A percentile compares a stretch with the other conserved stretches of the same genome.
Evolutionary conservation across 2,888 invertebrate species (phyloP).

Genomic region (Thumatha senex): DNA sequence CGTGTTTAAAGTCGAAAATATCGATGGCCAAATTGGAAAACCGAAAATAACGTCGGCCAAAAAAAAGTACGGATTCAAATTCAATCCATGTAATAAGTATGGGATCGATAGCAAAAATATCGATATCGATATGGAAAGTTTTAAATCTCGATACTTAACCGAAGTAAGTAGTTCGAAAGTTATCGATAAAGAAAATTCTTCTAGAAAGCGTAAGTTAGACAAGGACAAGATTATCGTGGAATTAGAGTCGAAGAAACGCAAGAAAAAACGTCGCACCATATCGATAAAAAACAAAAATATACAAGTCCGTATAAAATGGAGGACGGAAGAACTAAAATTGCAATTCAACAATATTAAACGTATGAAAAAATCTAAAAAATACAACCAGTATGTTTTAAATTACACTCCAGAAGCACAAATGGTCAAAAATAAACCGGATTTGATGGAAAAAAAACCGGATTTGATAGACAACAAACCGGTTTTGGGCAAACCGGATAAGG

Average conservation of each 20-base stretch:
- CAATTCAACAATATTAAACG: conserved; percentile 43
- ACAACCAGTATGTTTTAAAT: conserved; percentile 62
- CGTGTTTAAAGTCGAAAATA: conserved; percentile 41
- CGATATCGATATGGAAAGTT: conserved; percentile 61
- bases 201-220: conserved; percentile 7
- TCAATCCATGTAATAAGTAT: conserved; percentile 46
- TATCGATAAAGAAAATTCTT: background rate
- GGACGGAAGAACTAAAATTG: conserved; percentile 45
- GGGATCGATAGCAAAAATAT: conserved; percentile 39
- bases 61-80: conserved; percentile 50
- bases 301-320: conserved; percentile 57
- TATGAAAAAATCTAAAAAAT: conserved; percentile 21
- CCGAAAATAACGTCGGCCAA: conserved; percentile 27
- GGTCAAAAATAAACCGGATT: background rate
- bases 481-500: conserved; percentile 46
- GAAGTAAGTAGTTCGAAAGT: conserved; percentile 44
- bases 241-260: conserved; percentile 15
- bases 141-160: conserved; percentile 61
- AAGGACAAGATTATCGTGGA: conserved; percentile 13
- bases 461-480: conserved; percentile 36
- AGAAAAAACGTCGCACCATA: conserved; percentile 19
- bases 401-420: conserved; percentile 33
- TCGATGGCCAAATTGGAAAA: conserved; percentile 7
- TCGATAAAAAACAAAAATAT: conserved; percentile 47
- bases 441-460: background rate